Evolutionary conservation across 2,888 invertebrate species (phyloP).

Genomic region (Noctua fimbriata): DNA sequence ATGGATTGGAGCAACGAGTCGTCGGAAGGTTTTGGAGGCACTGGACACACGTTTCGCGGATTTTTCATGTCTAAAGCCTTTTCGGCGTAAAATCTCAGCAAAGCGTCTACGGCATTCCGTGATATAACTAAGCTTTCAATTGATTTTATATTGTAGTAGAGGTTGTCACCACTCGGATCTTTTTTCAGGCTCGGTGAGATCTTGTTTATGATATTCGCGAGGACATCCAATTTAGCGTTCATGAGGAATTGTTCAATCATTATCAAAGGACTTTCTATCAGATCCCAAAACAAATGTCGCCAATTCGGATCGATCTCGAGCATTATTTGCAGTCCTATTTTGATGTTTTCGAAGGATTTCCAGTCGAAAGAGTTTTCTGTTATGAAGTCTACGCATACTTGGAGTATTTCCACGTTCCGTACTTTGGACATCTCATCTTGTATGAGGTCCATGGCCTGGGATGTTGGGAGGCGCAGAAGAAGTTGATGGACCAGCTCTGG

Average conservation of each 20-base stretch:
- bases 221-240: slow-evolving; percentile 94
- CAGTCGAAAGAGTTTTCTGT: slow-evolving; percentile 87
- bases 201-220: slow-evolving; percentile 91
- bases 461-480: slow-evolving; percentile 90
- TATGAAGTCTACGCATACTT: slow-evolving; percentile 92
- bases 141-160: slow-evolving; percentile 91
- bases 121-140: slow-evolving; percentile 90
- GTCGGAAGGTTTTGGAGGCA: slow-evolving; percentile 85
- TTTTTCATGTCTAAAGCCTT: slow-evolving; percentile 94
- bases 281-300: slow-evolving; percentile 91
- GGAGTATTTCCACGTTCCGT: slow-evolving; percentile 91
- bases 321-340: slow-evolving; percentile 93
- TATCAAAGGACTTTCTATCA: slow-evolving; percentile 93
- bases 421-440: slow-evolving; percentile 91
- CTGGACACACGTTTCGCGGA: slow-evolving; percentile 79
- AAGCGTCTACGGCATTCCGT: slow-evolving; percentile 92
- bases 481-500: slow-evolving; percentile 88
- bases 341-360: slow-evolving; percentile 91
- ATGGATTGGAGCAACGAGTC: slow-evolving; percentile 91
- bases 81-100: slow-evolving; percentile 93
- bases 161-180: slow-evolving; percentile 87
- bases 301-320: slow-evolving; percentile 90
- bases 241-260: slow-evolving; percentile 96
- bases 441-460: slow-evolving; percentile 91
- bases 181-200: slow-evolving; percentile 86